phyloP scores from a whole-genome alignment of 2,113 vertebrate species.

The Hydrolagus affinis region DNA sequence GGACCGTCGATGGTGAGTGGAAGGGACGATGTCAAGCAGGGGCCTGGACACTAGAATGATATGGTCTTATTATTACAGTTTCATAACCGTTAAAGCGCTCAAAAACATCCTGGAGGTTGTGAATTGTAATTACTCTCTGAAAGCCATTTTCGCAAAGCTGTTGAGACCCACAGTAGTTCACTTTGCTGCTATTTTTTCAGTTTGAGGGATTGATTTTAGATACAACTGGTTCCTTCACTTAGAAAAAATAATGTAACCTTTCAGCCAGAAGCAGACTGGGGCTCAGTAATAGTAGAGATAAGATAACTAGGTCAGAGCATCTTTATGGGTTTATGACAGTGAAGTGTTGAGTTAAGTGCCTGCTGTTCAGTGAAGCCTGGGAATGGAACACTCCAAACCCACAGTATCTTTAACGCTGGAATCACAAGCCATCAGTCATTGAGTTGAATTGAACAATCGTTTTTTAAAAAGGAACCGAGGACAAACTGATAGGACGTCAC shows the following conservation, averaged over 20 bases:
- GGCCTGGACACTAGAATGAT: no score
- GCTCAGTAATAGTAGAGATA: background rate
- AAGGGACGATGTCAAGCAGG: no score
- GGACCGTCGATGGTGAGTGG: no score
- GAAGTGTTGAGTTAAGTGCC: background rate
- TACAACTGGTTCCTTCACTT: no score
- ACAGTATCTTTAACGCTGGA: background rate
- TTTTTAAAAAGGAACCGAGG: background rate
- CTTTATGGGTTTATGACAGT: conserved; percentile 14
- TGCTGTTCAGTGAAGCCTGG: conserved; percentile 2
- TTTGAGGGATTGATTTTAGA: no score
- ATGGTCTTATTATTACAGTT: no score
- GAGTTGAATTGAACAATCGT: background rate
- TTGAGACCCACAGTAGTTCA: no score
- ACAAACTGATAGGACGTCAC: background rate
- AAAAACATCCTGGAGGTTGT: no score
- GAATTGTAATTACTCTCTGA: no score
- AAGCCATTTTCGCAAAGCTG: no score
- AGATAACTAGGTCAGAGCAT: background rate
- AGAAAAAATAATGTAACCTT: background rate
- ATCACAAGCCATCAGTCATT: background rate
- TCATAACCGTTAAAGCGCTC: no score
- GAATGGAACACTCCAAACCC: background rate
- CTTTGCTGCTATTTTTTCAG: no score
- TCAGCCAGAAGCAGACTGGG: background rate